Evolutionary conservation across 1,140 invertebrate species (phyloP), one percentile per base, ranked within the genome.

Genomic region (Aphaenogaster ashmeadi): DNA sequence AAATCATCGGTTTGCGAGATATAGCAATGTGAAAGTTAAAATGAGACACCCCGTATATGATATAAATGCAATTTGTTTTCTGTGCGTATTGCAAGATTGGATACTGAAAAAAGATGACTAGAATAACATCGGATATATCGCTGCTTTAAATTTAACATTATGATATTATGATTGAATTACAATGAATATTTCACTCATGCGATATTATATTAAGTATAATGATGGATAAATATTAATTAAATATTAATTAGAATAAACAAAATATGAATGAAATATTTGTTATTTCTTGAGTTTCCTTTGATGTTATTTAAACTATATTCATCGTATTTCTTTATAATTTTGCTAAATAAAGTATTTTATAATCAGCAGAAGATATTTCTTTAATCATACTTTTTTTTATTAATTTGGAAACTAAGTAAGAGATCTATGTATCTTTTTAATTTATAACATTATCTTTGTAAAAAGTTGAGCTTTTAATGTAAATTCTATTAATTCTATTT

Each of bases 401-500:
- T 67, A 13, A 67, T 5, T 41, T 67, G 36, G 18, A 67, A 60
- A 27, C 21, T 11, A 38, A 67, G 36, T 11, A 38, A 67, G 36
- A 21, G 64, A 33, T 6, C 11, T 27, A 33, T 8, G 3, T 33
- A 38, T 67, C 9, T 60, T 60, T 67, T 67, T n/a, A 64, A 64
- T 21, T 21, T 67, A 18, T 18, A 41, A 38, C 9, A n/a, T 9
- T 66, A 3, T 66, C 2, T 66, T 6, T n/a, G 7, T 38, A 13
- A 67, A n/a, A 67, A 67, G 8, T 21, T 41, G 15, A 67, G 8
- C 18, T 66, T 66, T 9, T n/a, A 21, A 41, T 41, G 11, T 9
- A 67, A 27, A 60, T 33, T 58, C 21, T 58, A 60, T 33, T 60
- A 58, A 58, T 33, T 60, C 41, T 38, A n/a, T 67, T 67, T 67